Conservation (phyloP, 92 coral and sea anemone species). For the Epizoanthus illoricatus region DNA sequence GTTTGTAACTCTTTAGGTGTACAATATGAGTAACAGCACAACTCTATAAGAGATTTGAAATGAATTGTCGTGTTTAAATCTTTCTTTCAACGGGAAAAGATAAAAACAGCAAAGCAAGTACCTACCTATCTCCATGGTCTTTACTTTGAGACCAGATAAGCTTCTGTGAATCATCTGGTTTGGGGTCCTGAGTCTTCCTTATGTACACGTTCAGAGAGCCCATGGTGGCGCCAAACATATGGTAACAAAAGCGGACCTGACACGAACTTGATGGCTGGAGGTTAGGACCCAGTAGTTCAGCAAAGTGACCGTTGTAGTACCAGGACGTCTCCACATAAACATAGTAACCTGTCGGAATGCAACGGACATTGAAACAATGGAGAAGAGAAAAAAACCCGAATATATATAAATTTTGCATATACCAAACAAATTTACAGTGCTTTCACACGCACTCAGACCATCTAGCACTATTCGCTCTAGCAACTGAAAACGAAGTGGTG, state of each 20-base stretch:
- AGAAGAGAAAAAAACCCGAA: no score
- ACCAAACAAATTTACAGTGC: no score
- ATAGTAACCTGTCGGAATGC: slow-evolving; percentile 63
- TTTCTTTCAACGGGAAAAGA: no score
- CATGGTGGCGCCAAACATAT: slow-evolving; percentile 75
- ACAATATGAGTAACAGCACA: no score
- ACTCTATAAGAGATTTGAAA: no score
- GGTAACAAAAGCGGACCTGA: slow-evolving; percentile 69
- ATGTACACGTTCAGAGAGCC: slow-evolving; percentile 72
- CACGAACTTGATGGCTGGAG: slow-evolving; percentile 67
- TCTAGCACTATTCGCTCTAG: no score
- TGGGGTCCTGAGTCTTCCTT: slow-evolving; percentile 61
- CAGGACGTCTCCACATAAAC: slow-evolving; percentile 78
- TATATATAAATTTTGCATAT: no score
- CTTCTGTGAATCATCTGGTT: slow-evolving; percentile 72
- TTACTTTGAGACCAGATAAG: slow-evolving; percentile 48
- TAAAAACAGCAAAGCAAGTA: slow-evolving; percentile 22
- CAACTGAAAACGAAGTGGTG: no score
- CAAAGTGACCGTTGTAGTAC: slow-evolving; percentile 68
- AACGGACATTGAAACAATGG: no score
- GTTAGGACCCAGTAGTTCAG: slow-evolving; percentile 85
- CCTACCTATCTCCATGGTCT: slow-evolving; percentile 68
- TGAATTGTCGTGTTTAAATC: no score
- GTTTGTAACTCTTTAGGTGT: no score
- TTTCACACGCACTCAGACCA: no score